Percentiles rank a stretch among this genome's conserved stretches.
Evolutionary conservation across 2,888 invertebrate species (phyloP).

Genomic region (Malacosoma neustria): DNA sequence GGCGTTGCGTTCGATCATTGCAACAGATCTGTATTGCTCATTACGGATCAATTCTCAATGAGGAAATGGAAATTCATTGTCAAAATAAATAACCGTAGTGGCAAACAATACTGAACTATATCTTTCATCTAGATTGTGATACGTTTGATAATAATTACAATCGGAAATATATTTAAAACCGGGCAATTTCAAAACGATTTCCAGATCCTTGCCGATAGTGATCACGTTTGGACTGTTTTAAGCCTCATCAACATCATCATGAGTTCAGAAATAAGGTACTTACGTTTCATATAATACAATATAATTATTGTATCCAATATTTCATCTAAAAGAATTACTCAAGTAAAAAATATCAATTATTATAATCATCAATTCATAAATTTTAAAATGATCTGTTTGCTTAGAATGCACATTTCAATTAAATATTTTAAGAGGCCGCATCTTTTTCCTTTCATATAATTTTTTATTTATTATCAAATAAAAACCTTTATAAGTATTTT

Average conservation of each 20-base stretch:
- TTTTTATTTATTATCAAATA: no score
- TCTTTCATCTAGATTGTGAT: conserved; percentile 14
- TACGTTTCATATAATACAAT: no score
- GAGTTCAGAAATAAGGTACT: conserved; percentile 12
- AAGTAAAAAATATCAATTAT: no score
- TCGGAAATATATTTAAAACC: conserved; percentile 5
- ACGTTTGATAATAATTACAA: conserved; percentile 14
- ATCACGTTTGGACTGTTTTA: background rate
- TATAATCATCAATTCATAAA: no score
- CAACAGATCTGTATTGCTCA: background rate
- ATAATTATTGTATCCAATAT: no score
- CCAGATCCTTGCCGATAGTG: background rate
- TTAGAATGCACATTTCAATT: no score
- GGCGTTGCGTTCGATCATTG: background rate
- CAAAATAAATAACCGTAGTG: conserved; percentile 13
- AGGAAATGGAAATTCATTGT: conserved; percentile 12
- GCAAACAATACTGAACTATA: conserved; percentile 13
- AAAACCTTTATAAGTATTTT: no score
- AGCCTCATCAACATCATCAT: conserved; percentile 6
- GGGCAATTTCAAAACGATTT: conserved; percentile 3
- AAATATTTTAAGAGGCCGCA: no score
- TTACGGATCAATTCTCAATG: background rate
- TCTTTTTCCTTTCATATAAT: no score
- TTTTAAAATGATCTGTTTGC: no score
- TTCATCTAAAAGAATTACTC: no score